These are phyloP conservation scores for Ivindomyrus marchei DNA, from an alignment of 2,113 vertebrate genomes.

Conservation along the genomic window DNA sequence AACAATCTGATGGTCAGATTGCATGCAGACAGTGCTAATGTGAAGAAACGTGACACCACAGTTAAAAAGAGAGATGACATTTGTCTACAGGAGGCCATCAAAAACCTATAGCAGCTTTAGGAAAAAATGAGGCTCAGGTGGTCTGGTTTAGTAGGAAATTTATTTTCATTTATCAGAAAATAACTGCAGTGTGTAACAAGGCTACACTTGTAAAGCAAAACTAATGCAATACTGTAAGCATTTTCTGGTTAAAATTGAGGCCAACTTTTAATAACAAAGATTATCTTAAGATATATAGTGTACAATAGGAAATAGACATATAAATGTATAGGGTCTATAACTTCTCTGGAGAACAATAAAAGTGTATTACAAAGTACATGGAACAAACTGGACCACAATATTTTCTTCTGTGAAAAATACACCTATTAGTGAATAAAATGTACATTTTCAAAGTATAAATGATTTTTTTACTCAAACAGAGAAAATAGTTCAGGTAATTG, in stretches of 20 bases:
- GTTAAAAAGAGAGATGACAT: not conserved
- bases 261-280: constrained; percentile 65
- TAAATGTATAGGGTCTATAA: constrained; percentile 66
- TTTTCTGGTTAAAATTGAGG: constrained; percentile 70
- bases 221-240: constrained; percentile 66
- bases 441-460: constrained; percentile 74
- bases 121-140: constrained; percentile 2
- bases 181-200: constrained; percentile 74
- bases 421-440: constrained; percentile 86
- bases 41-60: not conserved
- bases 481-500: constrained; percentile 79
- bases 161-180: constrained; percentile 76
- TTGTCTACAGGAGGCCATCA: not conserved
- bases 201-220: constrained; percentile 71
- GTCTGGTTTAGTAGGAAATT: constrained; percentile 73
- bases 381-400: constrained; percentile 77
- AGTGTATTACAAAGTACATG: constrained; percentile 77
- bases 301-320: constrained; percentile 72
- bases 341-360: constrained; percentile 71
- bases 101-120: not conserved
- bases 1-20: not conserved
- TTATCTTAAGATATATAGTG: constrained; percentile 66
- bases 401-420: constrained; percentile 95
- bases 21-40: not conserved
- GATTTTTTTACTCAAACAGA: constrained; percentile 66